Base-by-base conservation (phyloP, 1,140 invertebrate genomes). In the Condylostylus longicornis region DNA sequence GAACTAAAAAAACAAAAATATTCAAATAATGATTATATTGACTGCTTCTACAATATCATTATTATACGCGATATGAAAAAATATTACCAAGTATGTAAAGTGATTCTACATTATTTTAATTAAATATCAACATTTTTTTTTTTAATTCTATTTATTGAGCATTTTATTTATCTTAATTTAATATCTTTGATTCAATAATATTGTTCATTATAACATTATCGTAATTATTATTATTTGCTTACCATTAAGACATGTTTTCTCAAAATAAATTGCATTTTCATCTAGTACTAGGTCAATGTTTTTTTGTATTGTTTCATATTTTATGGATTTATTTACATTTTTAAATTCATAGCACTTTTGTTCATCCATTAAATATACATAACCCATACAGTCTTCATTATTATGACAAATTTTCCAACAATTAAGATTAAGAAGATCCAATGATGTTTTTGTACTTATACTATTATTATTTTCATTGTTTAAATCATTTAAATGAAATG, bases 241-340 rank as follows among this genome's bases (percentile, higher is more conserved):
- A 64, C 62, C 53, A 12, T 50, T 49, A 15, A 66, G 42, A 34
- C 66, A 68, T 19, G 45, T 58, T 50, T 68, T 68, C 18, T 60
- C 49, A 44, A 66, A 68, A 61, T 63, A 68, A 20, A 63, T 54
- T n/a, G 59, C 57, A 45, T 64, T 54, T 20, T 47, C 48, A 36
- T 68, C 65, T 9, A 55, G 46, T 17, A 62, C 45, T 41, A 55
- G 38, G 0, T 62, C 51, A 33, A 51, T 35, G 28, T 66, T 58
- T 35, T 54, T 43, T 5, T 27, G 35, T 17, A 38, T 28, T 42
- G 49, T 36, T 41, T 44, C 31, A 36, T 54, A 58, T 2, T 44
- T 48, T 5, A 41, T 25, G 20, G 46, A 49, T 6, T 49, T 40
- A 15, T 58, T 43, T 12, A 55, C 51, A 37, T 50, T 53, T 2